These are phyloP conservation scores for Gymnodraco acuticeps DNA, from an alignment of 2,797 vertebrate genomes.

Conservation along the genomic window DNA sequence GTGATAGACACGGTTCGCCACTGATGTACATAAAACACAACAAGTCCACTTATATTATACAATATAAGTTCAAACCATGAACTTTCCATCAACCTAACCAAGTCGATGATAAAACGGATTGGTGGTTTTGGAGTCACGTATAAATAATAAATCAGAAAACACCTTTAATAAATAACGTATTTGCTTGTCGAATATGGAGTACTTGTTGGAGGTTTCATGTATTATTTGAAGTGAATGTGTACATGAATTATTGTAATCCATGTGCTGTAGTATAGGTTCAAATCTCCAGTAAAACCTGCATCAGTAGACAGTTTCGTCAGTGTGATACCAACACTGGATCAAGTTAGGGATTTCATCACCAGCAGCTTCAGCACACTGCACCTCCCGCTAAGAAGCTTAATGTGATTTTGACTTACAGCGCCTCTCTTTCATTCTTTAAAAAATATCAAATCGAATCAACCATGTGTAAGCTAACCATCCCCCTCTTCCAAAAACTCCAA, in stretches of 20 bases:
- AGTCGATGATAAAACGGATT: not conserved
- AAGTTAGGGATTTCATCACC: constrained; percentile 19
- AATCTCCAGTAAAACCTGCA: constrained; percentile 4
- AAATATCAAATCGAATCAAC: constrained; percentile 32
- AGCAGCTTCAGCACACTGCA: not conserved
- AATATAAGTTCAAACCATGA: not conserved
- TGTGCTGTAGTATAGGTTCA: not conserved
- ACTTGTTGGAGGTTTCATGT: not conserved
- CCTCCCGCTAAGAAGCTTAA: constrained; percentile 38
- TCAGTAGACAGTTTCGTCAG: constrained; percentile 13
- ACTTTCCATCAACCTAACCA: not conserved
- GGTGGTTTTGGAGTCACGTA: not conserved
- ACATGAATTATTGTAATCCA: not conserved
- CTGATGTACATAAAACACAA: too few species aligned
- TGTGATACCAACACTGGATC: constrained; percentile 3
- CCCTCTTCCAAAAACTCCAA: too few species aligned
- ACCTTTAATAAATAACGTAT: not conserved
- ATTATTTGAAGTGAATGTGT: not conserved
- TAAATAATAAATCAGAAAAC: not conserved
- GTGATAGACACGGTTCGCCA: too few species aligned
- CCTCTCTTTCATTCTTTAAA: constrained; percentile 20
- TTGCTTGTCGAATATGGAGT: not conserved
- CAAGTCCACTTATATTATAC: too few species aligned
- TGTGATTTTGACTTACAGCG: constrained; percentile 8
- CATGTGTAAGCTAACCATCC: constrained; percentile 10